phyloP scores from a whole-genome alignment of 2,888 invertebrate genomes.

The Magallana nippona region DNA sequence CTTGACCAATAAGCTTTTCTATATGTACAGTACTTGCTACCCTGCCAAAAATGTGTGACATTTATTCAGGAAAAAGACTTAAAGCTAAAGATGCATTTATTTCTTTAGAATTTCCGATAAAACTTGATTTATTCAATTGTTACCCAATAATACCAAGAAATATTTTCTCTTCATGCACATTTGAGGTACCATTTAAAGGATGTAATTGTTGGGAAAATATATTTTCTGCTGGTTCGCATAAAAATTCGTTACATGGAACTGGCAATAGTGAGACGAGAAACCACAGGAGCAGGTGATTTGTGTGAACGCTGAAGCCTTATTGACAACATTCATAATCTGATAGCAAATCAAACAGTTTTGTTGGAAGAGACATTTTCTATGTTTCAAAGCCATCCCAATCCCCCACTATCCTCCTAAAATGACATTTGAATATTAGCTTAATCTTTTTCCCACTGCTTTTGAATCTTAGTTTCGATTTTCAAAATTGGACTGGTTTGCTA shows the following conservation, averaged over 20 bases:
- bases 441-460: too few species aligned
- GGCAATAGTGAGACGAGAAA: conserved; percentile 98
- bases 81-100: too few species aligned
- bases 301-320: neutral
- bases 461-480: neutral
- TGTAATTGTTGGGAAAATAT: conserved; percentile 99
- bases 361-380: too few species aligned
- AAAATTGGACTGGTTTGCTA: neutral
- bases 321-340: neutral
- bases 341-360: neutral
- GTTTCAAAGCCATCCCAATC: too few species aligned
- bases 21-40: too few species aligned
- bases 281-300: conserved; percentile 88
- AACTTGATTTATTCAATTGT: neutral
- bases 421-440: too few species aligned
- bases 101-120: too few species aligned
- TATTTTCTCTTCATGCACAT: conserved; percentile 25
- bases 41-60: too few species aligned
- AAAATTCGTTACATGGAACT: conserved; percentile 99
- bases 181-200: conserved; percentile 96
- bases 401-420: too few species aligned
- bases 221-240: conserved; percentile 98
- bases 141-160: neutral
- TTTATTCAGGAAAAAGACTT: too few species aligned
- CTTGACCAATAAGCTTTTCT: too few species aligned